Base-by-base conservation (phyloP, 2,888 invertebrate species). In the Zootermopsis nevadensis region DNA sequence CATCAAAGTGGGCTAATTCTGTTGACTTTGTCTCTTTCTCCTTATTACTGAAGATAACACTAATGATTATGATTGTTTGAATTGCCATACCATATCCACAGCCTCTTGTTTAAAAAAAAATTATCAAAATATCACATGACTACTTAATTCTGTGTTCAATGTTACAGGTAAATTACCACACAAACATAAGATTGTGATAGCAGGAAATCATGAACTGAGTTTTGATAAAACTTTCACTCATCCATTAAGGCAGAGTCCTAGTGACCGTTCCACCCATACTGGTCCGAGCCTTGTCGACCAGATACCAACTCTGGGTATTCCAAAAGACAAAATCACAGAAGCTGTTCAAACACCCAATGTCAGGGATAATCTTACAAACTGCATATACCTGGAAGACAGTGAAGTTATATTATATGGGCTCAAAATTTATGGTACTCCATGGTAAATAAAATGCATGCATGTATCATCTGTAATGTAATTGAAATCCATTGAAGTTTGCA, bases 181-280 rank as follows among this genome's bases (percentile, higher is more conserved):
- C 88, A 93, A 93, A 86, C 91, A 95, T 87, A 96, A 96, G 90
- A 91, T 97, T 84, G 95, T 96, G 0, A 96, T 97, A 86, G 95
- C 95, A 81, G 97, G 97, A 31, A 97, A 97, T 90, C 96, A 97
- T 89, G 96, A 97, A 88, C 89, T 96, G 77, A 95, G 95, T 87
- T 95, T 97, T 87, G 96, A 97, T 89, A 89, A 91, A 42, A 93
- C 92, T 42, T 94, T 94, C 87, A 92, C 93, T 1, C 91, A 93
- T 88, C 91, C 92, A 0, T 86, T 86, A 31, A 85, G 86, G 30
- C 77, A 72, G 12, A 86, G 86, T 69, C 86, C 87, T 84, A 87
- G 88, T 22, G 88, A 89, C 84, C 87, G 88, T 53, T 88, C 88
- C 19, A 91, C 92, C 87, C 91, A 92, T 85, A 90, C 91, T 0